phyloP scores from a whole-genome alignment of 2,888 invertebrate genomes.

The Mesorhabditis sp. region DNA sequence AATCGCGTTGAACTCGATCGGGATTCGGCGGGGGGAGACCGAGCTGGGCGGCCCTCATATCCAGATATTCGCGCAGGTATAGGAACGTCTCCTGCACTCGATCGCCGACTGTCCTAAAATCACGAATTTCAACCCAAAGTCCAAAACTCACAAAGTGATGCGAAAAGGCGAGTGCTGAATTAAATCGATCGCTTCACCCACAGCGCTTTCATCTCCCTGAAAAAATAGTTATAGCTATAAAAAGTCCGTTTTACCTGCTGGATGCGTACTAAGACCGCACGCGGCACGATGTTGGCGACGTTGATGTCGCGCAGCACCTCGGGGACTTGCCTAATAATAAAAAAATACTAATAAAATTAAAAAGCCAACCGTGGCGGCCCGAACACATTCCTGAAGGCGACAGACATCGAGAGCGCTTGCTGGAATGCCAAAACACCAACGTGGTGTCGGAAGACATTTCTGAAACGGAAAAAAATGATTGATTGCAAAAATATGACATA shows the following conservation, averaged over 20 bases:
- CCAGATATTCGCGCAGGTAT: neutral
- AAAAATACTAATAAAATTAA: neutral
- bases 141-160: neutral
- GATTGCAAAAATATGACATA: neutral
- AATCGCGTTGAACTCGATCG: neutral
- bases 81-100: neutral
- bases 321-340: neutral
- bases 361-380: constrained; percentile 1
- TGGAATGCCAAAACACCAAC: neutral
- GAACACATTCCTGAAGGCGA: neutral
- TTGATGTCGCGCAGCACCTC: neutral
- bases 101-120: neutral
- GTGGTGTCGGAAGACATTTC: neutral
- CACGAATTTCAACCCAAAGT: neutral
- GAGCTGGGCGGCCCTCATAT: neutral
- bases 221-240: neutral
- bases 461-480: neutral
- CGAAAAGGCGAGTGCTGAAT: neutral
- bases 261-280: neutral
- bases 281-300: constrained; percentile 2
- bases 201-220: neutral
- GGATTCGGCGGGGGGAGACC: neutral
- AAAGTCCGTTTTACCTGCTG: constrained; percentile 3
- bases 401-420: neutral
- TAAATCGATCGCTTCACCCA: neutral